A percentile compares a stretch with the other conserved stretches of the same genome.
Conservation (phyloP, 2,888 invertebrate species). For the Leucoma salicis region DNA sequence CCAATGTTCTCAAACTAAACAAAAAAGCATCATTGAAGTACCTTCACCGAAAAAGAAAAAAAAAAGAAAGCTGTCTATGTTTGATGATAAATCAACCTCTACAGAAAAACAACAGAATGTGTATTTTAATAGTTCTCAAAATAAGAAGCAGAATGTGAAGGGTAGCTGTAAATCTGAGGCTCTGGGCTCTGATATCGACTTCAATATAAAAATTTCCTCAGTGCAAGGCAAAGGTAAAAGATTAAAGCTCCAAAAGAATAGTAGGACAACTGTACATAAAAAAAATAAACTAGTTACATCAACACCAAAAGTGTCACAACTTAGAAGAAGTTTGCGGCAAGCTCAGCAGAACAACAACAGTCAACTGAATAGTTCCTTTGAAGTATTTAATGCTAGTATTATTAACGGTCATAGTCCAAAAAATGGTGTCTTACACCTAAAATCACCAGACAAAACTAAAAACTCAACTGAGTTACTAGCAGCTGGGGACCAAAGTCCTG, state of each 20-base stretch:
- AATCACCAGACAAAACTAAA: slow-evolving; percentile 25
- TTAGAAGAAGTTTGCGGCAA: slow-evolving; percentile 64
- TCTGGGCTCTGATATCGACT: slow-evolving; percentile 58
- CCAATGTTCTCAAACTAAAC: slow-evolving; percentile 49
- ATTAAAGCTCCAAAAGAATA: slow-evolving; percentile 46
- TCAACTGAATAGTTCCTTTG: slow-evolving; percentile 56
- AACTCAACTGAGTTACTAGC: slow-evolving; percentile 30
- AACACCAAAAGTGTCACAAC: slow-evolving; percentile 54
- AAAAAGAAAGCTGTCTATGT: slow-evolving; percentile 57
- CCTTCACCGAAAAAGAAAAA: slow-evolving; percentile 58
- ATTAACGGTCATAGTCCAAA: slow-evolving; percentile 42
- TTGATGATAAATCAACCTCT: slow-evolving; percentile 58
- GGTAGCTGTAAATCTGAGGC: slow-evolving; percentile 54
- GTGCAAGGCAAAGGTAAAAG: slow-evolving; percentile 51
- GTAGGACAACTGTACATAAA: slow-evolving; percentile 44
- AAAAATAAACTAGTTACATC: slow-evolving; percentile 64
- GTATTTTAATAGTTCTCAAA: slow-evolving; percentile 58
- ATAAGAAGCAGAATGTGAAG: slow-evolving; percentile 38
- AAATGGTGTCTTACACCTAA: slow-evolving; percentile 28
- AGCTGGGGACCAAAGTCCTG: slow-evolving; percentile 35
- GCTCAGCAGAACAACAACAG: slow-evolving; percentile 51
- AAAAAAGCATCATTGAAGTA: slow-evolving; percentile 42
- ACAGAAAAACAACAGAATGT: slow-evolving; percentile 55
- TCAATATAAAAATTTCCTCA: slow-evolving; percentile 63
- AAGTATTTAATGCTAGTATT: slow-evolving; percentile 41